Evolutionary conservation across 1,140 invertebrate species (phyloP), one percentile per base, ranked within the genome.

Genomic region (Neoseiulus cucumeris): DNA sequence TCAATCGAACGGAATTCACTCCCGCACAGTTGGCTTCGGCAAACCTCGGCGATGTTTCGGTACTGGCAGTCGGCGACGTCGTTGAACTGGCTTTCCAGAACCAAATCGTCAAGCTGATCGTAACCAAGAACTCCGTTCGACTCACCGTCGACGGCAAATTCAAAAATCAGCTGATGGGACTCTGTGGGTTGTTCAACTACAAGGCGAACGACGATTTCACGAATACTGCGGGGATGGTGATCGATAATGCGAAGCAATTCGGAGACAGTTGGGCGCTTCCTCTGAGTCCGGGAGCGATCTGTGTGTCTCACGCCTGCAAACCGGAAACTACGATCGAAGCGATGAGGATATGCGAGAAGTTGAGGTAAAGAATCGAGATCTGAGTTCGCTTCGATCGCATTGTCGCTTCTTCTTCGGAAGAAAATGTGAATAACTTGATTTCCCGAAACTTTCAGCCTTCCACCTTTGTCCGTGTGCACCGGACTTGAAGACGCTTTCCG

Each of bases 111-210:
- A 84, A 85, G 68, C 77, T 85, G 0, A 20, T 59, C 25, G 14
- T 59, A 12, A 20, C 51, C 4, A 86, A 85, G 73, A 78, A 88
- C 66, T 84, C 83, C 65, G 82, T 88, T 66, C 71, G 64, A 0
- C 28, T 64, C 39, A 64, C 76, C 75, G 71, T 76, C 9, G 68
- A 79, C 0, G 79, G 80, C n/a, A 80, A 80, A 68, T 76, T 83
- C 41, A 70, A 74, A 33, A 75, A 78, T 1, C 75, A 79, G 59
- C 81, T 89, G 0, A 84, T 87, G 71, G 87, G 87, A 1, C 71
- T 90, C 0, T 90, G 87, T 70, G 87, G 87, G 2, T 83, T 80
- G 65, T 87, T 82, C 71, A 84, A 87, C 74, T 82, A 82, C 0
- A 74, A 81, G 30, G 65, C 73, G 0, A 68, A 70, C 25, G 85